A percentile compares a stretch with the other conserved stretches of the same genome.
Evolutionary conservation across 2,113 vertebrate species (phyloP).

Genomic region (Tachuris rubrigastra): DNA sequence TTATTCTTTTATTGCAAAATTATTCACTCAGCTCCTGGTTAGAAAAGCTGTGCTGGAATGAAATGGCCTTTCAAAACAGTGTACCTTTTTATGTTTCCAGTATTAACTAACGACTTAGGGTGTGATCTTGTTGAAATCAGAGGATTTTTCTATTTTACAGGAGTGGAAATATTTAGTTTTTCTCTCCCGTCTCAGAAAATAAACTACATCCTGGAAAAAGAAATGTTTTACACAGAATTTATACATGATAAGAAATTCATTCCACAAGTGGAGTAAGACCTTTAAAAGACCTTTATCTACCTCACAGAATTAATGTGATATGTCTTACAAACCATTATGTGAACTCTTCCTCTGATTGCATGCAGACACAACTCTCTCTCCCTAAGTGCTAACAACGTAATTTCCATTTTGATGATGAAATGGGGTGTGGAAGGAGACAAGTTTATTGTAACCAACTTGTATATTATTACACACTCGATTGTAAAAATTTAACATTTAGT

Average conservation of each 20-base stretch:
- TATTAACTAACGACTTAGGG: conserved; percentile 23
- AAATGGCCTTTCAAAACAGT: conserved; percentile 42
- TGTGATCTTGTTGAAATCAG: conserved; percentile 58
- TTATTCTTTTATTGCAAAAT: background rate
- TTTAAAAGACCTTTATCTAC: conserved; percentile 80
- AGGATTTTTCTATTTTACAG: conserved; percentile 44
- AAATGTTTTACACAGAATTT: conserved; percentile 67
- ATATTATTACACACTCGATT: conserved; percentile 48
- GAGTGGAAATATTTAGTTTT: conserved; percentile 60
- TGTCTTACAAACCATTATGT: conserved; percentile 73
- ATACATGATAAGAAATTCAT: conserved; percentile 77
- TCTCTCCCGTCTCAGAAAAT: conserved; percentile 57
- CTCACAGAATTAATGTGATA: conserved; percentile 76
- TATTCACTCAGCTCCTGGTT: background rate
- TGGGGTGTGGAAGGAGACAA: conserved; percentile 27
- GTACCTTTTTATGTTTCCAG: conserved; percentile 36
- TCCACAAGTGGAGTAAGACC: conserved; percentile 78
- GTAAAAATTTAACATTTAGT: conserved; percentile 64
- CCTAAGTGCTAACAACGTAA: conserved; percentile 46
- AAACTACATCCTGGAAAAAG: conserved; percentile 58
- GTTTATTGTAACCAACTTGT: conserved; percentile 66
- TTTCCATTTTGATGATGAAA: conserved; percentile 70
- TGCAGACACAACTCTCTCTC: conserved; percentile 61
- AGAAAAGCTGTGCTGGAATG: conserved; percentile 35
- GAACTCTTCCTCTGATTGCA: conserved; percentile 62